Evolutionary conservation across 2,797 vertebrate genomes (phyloP), one percentile per base, ranked within the genome.

Genomic region (Poeciliopsis presidionis): DNA sequence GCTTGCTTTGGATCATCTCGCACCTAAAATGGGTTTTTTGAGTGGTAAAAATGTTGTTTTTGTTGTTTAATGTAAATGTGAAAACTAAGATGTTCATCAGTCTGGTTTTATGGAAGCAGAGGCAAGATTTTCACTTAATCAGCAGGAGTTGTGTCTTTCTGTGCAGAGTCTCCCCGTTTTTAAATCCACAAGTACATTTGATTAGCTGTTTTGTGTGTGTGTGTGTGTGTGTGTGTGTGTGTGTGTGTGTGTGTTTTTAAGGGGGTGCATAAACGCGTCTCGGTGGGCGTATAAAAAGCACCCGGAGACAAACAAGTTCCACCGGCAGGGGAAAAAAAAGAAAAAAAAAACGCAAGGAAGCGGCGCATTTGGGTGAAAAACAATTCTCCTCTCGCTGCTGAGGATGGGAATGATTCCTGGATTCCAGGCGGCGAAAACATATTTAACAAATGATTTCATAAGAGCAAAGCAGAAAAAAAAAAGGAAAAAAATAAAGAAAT

Each of bases 291-390:
- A 74, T 83, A 20, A 81, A 81, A 28, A 79, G 80, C 83, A 89
- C 85, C 86, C 59, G 18, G 83, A 92, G 86, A 91, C 84, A 90
- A 83, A 84, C 49, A 78, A 55, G 77, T 81, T 87, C 90, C 77
- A 88, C 85, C 74, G 49, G 83, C 81, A 77, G 22, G 36, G 47
- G 8, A 11, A 43, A 43, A 46, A 22, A 22, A 8, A 51, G 13
- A 41, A 41, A 85, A 69, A 46, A 46, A 22, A 22, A 8, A 51
- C 22, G 77, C 86, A 86, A 84, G 71, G 78, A 85, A 87, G 79
- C 67, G 6, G 53, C 72, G 49, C 80, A 45, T 87, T 84, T 80
- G 78, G 81, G 86, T 81, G 76, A 49, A 80, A 85, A 82, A 77
- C 57, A 85, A 85, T 88, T 83, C 84, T n/a, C 80, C 76, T 74